A percentile compares a stretch with the other conserved stretches of the same genome.
Evolutionary conservation across 2,113 vertebrate species (phyloP).

Genomic region (Sphaerodactylus townsendi): DNA sequence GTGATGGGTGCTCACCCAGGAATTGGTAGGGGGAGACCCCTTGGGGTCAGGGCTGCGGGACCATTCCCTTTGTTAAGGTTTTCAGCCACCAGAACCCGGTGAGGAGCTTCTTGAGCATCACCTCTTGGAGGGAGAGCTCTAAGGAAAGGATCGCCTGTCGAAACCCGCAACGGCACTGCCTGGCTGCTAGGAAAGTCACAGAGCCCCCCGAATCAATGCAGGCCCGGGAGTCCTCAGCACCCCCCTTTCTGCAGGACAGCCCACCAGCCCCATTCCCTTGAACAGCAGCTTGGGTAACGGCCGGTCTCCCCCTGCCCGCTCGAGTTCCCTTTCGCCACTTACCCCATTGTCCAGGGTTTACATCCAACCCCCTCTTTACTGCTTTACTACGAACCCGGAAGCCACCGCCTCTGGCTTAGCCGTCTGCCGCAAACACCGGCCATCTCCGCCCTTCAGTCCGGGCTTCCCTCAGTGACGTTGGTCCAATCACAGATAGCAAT

Average conservation of each 20-base stretch:
- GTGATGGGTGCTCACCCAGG: too few relatives aligned
- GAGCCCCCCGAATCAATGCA: background rate
- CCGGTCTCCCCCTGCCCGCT: accelerated
- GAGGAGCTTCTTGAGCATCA: background rate
- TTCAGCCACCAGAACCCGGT: background rate
- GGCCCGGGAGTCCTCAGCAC: background rate
- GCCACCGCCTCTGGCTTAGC: background rate
- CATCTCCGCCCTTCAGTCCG: constrained; percentile 1
- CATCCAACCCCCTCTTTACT: constrained; percentile 16
- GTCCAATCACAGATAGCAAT: constrained; percentile 23
- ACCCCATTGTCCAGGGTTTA: constrained; percentile 49
- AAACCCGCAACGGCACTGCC: background rate
- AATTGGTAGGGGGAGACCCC: background rate
- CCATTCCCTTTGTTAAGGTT: too few relatives aligned
- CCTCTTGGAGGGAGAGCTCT: background rate
- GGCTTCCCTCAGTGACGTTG: background rate
- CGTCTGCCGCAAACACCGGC: background rate
- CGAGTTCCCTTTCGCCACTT: constrained; percentile 34
- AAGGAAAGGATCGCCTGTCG: background rate
- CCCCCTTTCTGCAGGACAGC: background rate
- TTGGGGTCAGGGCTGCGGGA: background rate
- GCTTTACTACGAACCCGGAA: constrained; percentile 40
- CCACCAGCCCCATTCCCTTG: background rate
- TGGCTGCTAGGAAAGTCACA: background rate
- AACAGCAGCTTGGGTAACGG: background rate